Evolutionary conservation across 2,113 vertebrate genomes (phyloP).

Genomic region (Mystacornis crossleyi): DNA sequence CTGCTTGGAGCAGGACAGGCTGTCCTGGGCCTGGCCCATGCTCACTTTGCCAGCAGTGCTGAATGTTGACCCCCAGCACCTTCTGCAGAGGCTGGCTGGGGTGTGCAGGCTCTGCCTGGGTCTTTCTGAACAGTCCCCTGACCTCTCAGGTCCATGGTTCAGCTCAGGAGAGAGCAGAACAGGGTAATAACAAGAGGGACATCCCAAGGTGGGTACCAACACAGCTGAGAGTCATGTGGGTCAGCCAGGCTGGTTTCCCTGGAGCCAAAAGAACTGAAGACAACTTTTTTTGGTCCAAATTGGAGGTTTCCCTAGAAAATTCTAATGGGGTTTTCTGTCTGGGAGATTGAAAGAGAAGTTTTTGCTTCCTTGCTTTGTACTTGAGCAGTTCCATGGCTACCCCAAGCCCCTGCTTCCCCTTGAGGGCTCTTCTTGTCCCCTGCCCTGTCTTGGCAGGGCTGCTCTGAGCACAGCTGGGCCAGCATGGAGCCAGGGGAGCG

Average conservation of each 20-base stretch:
- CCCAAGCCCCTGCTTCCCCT: background rate
- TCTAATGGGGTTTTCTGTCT: background rate
- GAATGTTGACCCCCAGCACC: background rate
- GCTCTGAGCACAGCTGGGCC: background rate
- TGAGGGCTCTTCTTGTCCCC: background rate
- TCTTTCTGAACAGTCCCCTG: background rate
- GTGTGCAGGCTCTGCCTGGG: accelerated
- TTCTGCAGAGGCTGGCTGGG: background rate
- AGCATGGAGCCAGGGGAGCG: accelerated
- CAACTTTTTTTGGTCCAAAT: background rate
- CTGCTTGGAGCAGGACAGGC: background rate
- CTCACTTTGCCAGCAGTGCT: background rate
- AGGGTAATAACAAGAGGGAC: background rate
- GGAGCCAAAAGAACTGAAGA: background rate
- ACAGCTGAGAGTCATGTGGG: background rate
- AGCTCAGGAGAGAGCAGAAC: background rate
- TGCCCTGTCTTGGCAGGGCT: background rate
- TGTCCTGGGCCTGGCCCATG: background rate
- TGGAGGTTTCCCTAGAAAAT: background rate
- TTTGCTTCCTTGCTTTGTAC: background rate
- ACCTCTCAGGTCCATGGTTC: background rate
- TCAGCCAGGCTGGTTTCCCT: background rate
- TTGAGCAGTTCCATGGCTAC: background rate
- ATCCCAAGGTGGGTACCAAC: background rate
- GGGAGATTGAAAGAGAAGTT: background rate